Base-by-base conservation (phyloP, 2,888 invertebrate species). In the Nemapogon koenigi region DNA sequence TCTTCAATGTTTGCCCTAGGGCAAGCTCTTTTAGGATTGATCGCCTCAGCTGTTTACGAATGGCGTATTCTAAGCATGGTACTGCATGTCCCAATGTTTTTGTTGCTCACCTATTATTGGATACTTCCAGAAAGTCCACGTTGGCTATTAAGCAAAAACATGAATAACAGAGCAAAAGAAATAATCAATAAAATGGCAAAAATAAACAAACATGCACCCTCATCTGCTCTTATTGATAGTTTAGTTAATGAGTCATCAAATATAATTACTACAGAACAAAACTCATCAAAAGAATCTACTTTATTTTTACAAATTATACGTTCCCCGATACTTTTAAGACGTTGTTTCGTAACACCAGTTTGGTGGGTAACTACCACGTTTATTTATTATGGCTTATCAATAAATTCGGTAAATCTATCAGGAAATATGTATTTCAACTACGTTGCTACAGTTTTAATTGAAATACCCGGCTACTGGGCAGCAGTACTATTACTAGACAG, bases 391-490 rank as follows among this genome's bases (percentile, higher is more conserved):
- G 91, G 91, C 0, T 64, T 92, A 40, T 88, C 88, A 10, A 73
- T 91, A 37, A 90, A 89, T 62, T 86, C 91, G 0, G 88, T 90
- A 3, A 81, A 84, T 30, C 67, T 92, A 43, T 82, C 85, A 29
- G 90, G 90, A 3, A 85, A 90, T 59, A 87, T 86, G 57, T 89
- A 90, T 57, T 53, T 88, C 7, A 91, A 91, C 62, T 91, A 90
- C 52, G 84, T 89, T 33, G 62, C 84, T 17, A 83, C 82, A 4
- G 71, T 81, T 4, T 60, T 83, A 18, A 80, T 88, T 19, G 90
- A 91, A 59, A 84, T 90, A 46, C 90, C 90, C 3, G 89, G 87
- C 1, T 88, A 84, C 54, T 69, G 85, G 52, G 55, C 84, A 28
- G 86, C 87, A 1, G 83, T 83, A 38, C 57, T 85, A 19, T 53